Base-by-base conservation (phyloP, 2,888 invertebrate genomes). In the Dicycla oo region DNA sequence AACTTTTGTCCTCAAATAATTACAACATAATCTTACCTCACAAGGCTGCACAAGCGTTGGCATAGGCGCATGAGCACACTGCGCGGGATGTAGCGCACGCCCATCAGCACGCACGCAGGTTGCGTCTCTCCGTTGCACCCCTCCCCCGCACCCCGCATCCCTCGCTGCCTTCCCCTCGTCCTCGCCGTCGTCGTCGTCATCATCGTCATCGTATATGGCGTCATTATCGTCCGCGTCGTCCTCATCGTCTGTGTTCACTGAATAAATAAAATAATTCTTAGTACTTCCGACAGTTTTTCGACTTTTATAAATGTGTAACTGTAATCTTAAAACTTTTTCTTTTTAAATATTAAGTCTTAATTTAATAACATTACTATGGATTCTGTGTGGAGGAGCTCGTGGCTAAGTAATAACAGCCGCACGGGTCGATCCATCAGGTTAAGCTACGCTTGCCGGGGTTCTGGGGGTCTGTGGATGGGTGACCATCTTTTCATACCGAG, bases 21-120 rank as follows among this genome's bases (percentile, higher is more conserved):
- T 54, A 18, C 3, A 30, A 13, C 1, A 11, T 8, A 3, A 63
- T 34, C 62, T 75, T 78, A 96, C 96, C 93, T 96, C 95, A 73
- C 95, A 97, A 82, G 97, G 96, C 78, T 97, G 96, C 57, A 96
- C 96, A 0, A 96, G 91, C 0, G 96, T 96, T 0, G 96, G 96
- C 88, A 96, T 92, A 1, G 94, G 94, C 0, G 96, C 93, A 63
- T 96, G 96, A 0, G 95, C 94, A 78, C 97, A 97, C 76, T 96
- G 94, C 7, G 93, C 94, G 0, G 94, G 91, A 56, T 95, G 94
- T 20, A 97, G 85, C 15, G 96, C 92, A 1, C 95, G 88, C 0
- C 96, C 96, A 57, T 95, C 95, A 7, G 95, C 93, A 49, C 95
- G 93, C 15, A 96, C 96, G 86, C 97, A 97, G 5, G 96, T 96